Percentiles rank a stretch among this genome's conserved stretches.
phyloP scores from a whole-genome alignment of 2,888 invertebrate genomes.

The Ophion costatus region DNA sequence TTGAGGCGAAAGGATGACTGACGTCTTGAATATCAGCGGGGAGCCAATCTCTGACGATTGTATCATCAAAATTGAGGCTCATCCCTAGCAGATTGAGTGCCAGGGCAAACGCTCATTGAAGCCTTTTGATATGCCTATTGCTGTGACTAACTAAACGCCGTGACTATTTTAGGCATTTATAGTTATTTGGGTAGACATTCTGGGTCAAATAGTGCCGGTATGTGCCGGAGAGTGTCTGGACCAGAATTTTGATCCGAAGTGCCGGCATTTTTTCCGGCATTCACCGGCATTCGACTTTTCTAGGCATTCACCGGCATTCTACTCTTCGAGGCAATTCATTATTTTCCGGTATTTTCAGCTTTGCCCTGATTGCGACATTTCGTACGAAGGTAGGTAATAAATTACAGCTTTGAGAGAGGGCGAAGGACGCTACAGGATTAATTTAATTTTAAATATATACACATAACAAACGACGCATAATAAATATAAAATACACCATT shows the following conservation, averaged over 20 bases:
- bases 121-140: slow-evolving; percentile 17
- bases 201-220: slow-evolving; percentile 29
- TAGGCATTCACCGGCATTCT: slow-evolving; percentile 1
- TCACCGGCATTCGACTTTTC: slow-evolving; percentile 10
- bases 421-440: background rate
- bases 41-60: no score
- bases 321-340: background rate
- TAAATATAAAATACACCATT: background rate
- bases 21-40: no score
- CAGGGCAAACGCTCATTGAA: slow-evolving; percentile 2
- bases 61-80: no score
- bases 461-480: background rate
- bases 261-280: slow-evolving; percentile 9
- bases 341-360: background rate
- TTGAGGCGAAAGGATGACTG: no score
- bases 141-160: slow-evolving; percentile 10
- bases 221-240: background rate
- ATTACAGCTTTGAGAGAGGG: background rate
- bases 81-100: slow-evolving; percentile 26
- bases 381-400: no score
- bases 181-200: slow-evolving; percentile 16
- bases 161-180: slow-evolving; percentile 6
- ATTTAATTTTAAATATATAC: background rate
- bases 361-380: background rate
- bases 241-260: slow-evolving; percentile 14